Conservation (phyloP, 2,888 invertebrate genomes). For the Tenthredo livida region DNA sequence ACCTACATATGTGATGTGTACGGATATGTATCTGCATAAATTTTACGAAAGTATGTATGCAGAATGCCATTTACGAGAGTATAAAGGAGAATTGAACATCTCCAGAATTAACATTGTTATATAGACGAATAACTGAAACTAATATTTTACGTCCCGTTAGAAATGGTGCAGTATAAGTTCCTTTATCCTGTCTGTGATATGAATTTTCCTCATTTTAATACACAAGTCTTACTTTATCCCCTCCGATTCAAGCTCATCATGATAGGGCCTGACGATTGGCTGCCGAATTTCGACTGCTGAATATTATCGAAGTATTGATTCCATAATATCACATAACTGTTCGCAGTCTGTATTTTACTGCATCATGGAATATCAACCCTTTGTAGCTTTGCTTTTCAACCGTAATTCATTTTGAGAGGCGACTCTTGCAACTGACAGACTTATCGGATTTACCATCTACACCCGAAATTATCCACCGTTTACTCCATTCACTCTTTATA, state of each 20-base stretch:
- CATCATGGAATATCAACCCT: conserved; percentile 20
- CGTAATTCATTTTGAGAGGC: conserved; percentile 18
- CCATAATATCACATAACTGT: background rate
- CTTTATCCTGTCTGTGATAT: background rate
- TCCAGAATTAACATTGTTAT: background rate
- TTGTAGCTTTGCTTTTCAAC: background rate
- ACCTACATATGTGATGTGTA: background rate
- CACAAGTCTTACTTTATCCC: background rate
- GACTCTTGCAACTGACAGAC: conserved; percentile 30
- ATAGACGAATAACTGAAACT: background rate
- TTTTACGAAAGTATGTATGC: background rate
- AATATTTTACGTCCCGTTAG: background rate
- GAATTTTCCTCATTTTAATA: background rate
- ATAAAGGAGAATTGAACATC: conserved; percentile 4
- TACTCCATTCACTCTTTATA: background rate
- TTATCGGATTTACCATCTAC: background rate
- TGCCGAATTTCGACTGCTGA: background rate
- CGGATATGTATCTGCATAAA: background rate
- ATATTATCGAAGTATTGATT: background rate
- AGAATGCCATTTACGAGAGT: conserved; percentile 21
- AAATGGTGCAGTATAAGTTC: background rate
- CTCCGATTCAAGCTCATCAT: background rate
- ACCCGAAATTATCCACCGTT: background rate
- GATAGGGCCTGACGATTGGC: background rate
- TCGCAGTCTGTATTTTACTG: conserved; percentile 7